Conservation (phyloP, 2,888 invertebrate species). For the Hydrotaea diabolus region DNA sequence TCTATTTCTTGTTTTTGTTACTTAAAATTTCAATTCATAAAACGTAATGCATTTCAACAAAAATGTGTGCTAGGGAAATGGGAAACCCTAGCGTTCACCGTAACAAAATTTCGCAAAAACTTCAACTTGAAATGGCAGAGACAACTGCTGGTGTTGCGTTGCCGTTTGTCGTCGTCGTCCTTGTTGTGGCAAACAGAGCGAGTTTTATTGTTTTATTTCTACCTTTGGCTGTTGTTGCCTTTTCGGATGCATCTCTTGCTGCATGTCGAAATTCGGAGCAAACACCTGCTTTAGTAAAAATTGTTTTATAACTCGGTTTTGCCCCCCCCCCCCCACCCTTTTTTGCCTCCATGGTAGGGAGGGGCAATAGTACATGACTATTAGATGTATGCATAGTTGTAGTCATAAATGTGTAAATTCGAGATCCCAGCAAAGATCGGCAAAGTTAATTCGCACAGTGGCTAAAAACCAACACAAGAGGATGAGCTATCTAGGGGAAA, state of each 20-base stretch:
- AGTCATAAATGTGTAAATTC: not conserved
- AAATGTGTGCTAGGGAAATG: not conserved
- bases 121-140: not conserved
- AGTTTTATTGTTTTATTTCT: not conserved
- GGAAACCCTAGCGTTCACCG: too few species aligned
- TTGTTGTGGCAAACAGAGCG: not conserved
- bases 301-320: constrained; percentile 9
- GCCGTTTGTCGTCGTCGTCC: too few species aligned
- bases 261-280: not conserved
- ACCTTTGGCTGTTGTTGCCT: not conserved
- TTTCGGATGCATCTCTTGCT: not conserved
- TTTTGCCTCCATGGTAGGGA: not conserved
- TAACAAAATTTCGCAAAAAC: not conserved
- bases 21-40: constrained; percentile 54
- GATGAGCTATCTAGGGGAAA: too few species aligned
- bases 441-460: too few species aligned
- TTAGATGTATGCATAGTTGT: not conserved
- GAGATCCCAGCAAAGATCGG: not conserved
- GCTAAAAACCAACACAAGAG: too few species aligned
- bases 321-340: not conserved
- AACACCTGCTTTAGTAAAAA: constrained; percentile 21
- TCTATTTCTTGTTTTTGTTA: not conserved
- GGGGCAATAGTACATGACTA: not conserved
- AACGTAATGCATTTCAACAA: constrained; percentile 49
- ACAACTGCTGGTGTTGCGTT: not conserved